phyloP scores from a whole-genome alignment of 2,113 vertebrate genomes.

The Corvus hawaiiensis region DNA sequence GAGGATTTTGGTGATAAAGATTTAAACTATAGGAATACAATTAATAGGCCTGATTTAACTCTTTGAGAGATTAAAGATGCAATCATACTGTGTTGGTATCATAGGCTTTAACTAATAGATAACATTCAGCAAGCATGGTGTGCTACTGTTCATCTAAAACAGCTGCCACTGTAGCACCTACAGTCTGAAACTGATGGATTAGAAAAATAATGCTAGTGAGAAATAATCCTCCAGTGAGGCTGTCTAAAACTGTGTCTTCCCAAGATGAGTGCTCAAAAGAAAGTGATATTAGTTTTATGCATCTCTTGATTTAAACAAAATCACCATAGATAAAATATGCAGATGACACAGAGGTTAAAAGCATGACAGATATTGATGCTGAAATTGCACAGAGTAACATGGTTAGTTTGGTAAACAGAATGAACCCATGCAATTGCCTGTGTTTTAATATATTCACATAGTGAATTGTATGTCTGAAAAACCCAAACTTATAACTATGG shows the following conservation, averaged over 20 bases:
- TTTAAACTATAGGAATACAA: neutral
- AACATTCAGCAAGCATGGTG: neutral
- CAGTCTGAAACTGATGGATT: neutral
- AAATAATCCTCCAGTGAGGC: neutral
- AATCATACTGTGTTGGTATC: neutral
- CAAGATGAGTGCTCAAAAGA: neutral
- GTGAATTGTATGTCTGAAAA: neutral
- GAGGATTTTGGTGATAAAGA: neutral
- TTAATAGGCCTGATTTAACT: neutral
- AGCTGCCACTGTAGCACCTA: neutral
- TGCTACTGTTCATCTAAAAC: neutral
- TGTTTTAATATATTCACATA: neutral
- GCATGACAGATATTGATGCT: neutral
- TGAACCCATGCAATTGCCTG: neutral
- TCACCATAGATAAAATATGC: neutral
- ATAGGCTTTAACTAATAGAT: neutral
- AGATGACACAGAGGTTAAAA: neutral
- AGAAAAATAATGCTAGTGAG: neutral
- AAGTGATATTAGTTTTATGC: neutral
- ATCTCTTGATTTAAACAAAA: neutral
- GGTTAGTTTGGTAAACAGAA: neutral
- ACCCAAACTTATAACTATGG: neutral
- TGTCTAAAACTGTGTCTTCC: neutral
- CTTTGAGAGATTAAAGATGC: neutral
- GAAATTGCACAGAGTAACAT: neutral